Evolutionary conservation across 2,113 vertebrate genomes (phyloP), one percentile per base, ranked within the genome.

Genomic region (Datnioides undecimradiatus): DNA sequence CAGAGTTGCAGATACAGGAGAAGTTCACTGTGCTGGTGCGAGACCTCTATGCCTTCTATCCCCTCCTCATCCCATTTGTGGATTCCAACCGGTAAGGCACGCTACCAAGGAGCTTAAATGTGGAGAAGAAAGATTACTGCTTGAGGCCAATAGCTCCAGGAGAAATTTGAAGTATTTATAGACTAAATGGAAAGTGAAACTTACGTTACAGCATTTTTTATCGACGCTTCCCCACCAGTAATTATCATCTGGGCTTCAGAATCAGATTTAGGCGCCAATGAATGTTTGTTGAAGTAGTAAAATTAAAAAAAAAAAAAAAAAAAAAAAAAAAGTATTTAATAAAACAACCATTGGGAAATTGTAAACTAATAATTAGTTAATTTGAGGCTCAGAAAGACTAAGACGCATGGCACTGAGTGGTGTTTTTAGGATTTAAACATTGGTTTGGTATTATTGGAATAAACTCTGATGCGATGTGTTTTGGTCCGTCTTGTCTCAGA

Each of bases 41-140:
- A 84, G 97, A 99, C 83, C 96, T 99, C 72, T 99, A 99, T 46
- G 95, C 97, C 85, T 98, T 99, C 93, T 99, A 98, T 90, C 97
- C 97, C 8, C 94, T 99, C 71, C 93, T 99, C 87, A 98, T 99
- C 87, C 94, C 96, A 85, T 99, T 97, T 87, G 96, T 98, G 90
- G 97, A 99, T 83, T 96, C 93, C 73, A 96, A 98, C 95, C 97
- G 97, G 98, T 99, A 75, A 89, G 87, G 16, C 46, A 29, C 33
- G 10, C 54, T 16, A 3, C 6, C 51, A 31, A 16, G 27, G 21
- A 52, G 31, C 31, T 33, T 13, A 23, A 1, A 51, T 62, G 46
- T 55, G 17, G 41, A 59, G 12, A 38, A 27, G 9, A 1, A 7
- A 33, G 34, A 5, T 73, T 43, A n/a, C 65, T 73, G 34, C 16